A percentile compares a stretch with the other conserved stretches of the same genome.
phyloP scores from a whole-genome alignment of 2,113 vertebrate species.

The Sander vitreus region DNA sequence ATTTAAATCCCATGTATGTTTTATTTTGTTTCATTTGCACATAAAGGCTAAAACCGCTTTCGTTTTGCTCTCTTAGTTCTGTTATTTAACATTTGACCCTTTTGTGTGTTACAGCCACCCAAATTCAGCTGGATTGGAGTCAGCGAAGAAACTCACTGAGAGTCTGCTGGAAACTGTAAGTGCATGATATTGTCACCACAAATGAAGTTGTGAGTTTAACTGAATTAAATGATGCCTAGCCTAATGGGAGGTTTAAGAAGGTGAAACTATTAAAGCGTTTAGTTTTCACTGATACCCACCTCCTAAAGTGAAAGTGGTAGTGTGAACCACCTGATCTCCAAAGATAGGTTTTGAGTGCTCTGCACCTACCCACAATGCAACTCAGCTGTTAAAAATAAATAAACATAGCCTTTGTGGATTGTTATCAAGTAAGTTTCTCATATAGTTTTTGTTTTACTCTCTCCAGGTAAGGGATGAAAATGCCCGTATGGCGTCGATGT shows the following conservation, averaged over 20 bases:
- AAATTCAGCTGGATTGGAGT: slow-evolving; percentile 92
- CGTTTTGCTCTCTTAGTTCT: not conserved
- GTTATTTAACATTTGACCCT: not conserved
- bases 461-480: slow-evolving; percentile 82
- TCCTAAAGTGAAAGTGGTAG: slow-evolving; percentile 77
- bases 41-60: not conserved
- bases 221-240: not conserved
- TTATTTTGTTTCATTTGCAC: not conserved
- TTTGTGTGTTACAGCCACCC: slow-evolving; percentile 89
- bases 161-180: slow-evolving; percentile 96
- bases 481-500: slow-evolving; percentile 66
- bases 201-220: not conserved
- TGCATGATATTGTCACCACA: slow-evolving; percentile 19
- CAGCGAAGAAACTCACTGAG: slow-evolving; percentile 97
- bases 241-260: slow-evolving; percentile 78
- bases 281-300: slow-evolving; percentile 80
- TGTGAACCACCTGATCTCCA: slow-evolving; percentile 79
- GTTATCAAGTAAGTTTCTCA: not conserved
- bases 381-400: not conserved
- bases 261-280: slow-evolving; percentile 74
- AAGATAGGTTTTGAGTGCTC: slow-evolving; percentile 66
- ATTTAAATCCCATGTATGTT: not conserved
- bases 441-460: not conserved
- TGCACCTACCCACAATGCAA: slow-evolving; percentile 77
- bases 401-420: not conserved